Percentiles rank a stretch among this genome's conserved stretches.
phyloP scores from a whole-genome alignment of 2,888 invertebrate genomes.

The Agrochola circellaris region DNA sequence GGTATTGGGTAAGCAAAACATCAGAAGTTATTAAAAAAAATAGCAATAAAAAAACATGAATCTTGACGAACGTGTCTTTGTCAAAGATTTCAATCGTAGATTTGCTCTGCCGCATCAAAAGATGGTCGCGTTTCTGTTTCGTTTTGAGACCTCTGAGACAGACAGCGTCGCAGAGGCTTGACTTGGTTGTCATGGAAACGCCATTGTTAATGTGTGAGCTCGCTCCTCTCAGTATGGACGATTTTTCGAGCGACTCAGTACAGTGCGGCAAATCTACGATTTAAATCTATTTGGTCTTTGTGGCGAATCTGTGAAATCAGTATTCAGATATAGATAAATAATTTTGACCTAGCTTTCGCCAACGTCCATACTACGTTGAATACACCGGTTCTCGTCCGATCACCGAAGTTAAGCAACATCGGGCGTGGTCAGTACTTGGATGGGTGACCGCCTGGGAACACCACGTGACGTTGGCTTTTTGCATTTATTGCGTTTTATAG shows the following conservation, averaged over 20 bases:
- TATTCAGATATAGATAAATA: neutral
- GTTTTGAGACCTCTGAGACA: too few relatives aligned
- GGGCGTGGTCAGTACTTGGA: constrained; percentile 88
- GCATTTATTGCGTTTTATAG: neutral
- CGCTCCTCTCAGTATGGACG: too few relatives aligned
- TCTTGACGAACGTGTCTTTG: neutral
- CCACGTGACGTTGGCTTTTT: constrained; percentile 74
- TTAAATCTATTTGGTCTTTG: too few relatives aligned
- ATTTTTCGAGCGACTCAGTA: too few relatives aligned
- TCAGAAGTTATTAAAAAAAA: neutral
- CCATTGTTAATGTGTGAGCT: too few relatives aligned
- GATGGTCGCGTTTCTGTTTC: too few relatives aligned
- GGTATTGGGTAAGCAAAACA: neutral
- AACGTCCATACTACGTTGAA: constrained; percentile 87
- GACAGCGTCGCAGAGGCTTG: too few relatives aligned
- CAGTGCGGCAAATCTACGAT: too few relatives aligned
- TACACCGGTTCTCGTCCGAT: constrained; percentile 88
- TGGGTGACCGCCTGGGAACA: constrained; percentile 88
- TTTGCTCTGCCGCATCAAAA: too few relatives aligned
- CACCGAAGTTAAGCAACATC: constrained; percentile 89
- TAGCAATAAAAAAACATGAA: neutral
- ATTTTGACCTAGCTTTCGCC: constrained; percentile 26
- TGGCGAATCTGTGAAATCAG: neutral
- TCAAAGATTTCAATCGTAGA: too few relatives aligned
- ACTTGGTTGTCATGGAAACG: too few relatives aligned